These are phyloP conservation scores for Nesogale talazaci DNA, from an alignment of 2,113 vertebrate species.

Conservation along the genomic window DNA sequence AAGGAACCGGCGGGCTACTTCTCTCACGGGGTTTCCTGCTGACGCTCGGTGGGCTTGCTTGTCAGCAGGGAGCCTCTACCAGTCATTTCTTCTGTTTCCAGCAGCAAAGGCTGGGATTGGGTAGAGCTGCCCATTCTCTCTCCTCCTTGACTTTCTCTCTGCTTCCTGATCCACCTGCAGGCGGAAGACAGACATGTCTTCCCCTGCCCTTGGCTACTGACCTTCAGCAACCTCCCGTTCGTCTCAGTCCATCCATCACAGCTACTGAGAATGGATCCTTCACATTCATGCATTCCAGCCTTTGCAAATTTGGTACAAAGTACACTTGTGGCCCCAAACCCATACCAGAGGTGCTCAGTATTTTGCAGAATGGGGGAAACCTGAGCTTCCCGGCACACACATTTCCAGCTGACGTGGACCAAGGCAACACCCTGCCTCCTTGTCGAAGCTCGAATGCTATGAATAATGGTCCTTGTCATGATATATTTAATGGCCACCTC, in stretches of 20 bases:
- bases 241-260: not conserved
- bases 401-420: not conserved
- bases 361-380: not conserved
- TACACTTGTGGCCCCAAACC: not conserved
- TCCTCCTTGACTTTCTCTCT: not conserved
- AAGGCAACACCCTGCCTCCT: not conserved
- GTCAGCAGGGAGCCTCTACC: not conserved
- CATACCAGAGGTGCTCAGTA: not conserved
- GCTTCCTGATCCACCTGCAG: not conserved
- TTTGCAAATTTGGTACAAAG: not conserved
- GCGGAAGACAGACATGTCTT: not conserved
- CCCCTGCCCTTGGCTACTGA: not conserved
- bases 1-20: not conserved
- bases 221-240: not conserved
- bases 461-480: not conserved
- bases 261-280: not conserved
- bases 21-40: not conserved
- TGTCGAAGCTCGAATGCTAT: not conserved
- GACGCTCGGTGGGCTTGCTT: not conserved
- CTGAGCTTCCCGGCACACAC: not conserved
- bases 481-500: not conserved
- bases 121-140: not conserved
- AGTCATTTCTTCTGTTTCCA: constrained; percentile 1
- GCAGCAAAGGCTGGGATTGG: not conserved
- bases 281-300: not conserved